A percentile compares a stretch with the other conserved stretches of the same genome.
Conservation (phyloP, 2,888 invertebrate species). For the Plebejus argus region DNA sequence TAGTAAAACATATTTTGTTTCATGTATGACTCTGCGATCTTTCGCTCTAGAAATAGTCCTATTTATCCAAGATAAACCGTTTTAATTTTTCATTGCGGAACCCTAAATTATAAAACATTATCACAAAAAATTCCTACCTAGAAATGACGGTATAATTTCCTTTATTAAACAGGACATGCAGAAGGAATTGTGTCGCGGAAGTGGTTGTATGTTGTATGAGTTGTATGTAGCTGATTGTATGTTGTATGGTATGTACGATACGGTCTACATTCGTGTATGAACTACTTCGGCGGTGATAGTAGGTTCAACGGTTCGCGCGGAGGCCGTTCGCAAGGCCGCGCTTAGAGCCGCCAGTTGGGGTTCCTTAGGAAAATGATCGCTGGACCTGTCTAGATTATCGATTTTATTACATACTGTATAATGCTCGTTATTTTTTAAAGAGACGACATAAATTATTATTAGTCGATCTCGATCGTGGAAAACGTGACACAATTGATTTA, state of each 20-base stretch:
- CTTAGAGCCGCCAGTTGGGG: not conserved
- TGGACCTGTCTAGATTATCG: no score
- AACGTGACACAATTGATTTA: no score
- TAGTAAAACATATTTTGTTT: no score
- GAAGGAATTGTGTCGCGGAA: constrained; percentile 32
- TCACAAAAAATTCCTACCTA: constrained; percentile 21
- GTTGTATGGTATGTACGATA: not conserved
- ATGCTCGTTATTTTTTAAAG: no score
- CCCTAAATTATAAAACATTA: not conserved
- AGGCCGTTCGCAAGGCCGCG: constrained; percentile 61
- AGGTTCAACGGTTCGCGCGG: constrained; percentile 53
- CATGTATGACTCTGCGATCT: no score
- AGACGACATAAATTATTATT: no score
- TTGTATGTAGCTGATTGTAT: constrained; percentile 10
- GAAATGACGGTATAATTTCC: constrained; percentile 20
- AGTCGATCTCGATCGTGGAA: no score
- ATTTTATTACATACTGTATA: no score
- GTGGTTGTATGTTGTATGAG: not conserved
- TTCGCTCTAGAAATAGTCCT: no score
- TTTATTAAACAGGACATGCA: constrained; percentile 28
- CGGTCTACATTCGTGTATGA: constrained; percentile 26
- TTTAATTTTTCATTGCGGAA: not conserved
- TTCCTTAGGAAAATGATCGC: not conserved
- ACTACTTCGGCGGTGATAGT: constrained; percentile 53
- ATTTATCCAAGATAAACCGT: not conserved